Evolutionary conservation across 1,140 invertebrate genomes (phyloP), one percentile per base, ranked within the genome.

Genomic region (Drosophila subobscura): DNA sequence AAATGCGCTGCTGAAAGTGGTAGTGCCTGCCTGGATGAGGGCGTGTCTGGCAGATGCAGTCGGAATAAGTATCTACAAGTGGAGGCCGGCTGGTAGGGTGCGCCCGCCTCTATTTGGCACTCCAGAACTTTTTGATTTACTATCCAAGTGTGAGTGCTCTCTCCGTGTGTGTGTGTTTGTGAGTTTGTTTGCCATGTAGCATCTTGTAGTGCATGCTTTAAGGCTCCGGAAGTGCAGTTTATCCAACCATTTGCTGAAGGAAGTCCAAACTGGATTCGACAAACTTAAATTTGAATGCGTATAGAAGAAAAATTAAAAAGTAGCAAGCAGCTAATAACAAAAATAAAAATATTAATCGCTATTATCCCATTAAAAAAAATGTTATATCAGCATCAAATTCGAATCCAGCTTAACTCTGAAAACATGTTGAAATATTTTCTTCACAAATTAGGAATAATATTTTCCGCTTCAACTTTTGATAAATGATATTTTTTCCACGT

Each of bases 41-140:
- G 49, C 66, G 55, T 47, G 63, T 68, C 63, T 45, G 33, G 54
- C 72, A 59, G 59, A 53, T 57, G 61, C 77, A 63, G 81, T 66
- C 70, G 72, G 42, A 75, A 57, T 75, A 85, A 81, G 66, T 88
- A 74, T 88, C 68, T 77, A 74, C 64, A 88, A 81, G 83, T 81
- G 58, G 29, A 52, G 59, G 53, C 45, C 46, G 58, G 56, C 50
- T 16, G 20, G 57, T 12, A 52, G 57, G 47, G 25, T 8, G 14
- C 50, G 29, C 66, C 55, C 70, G 72, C 61, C 73, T 66, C 78
- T 67, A 88, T 88, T 77, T 77, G 54, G 78, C 83, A 81, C 77
- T 81, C 59, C 58, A 77, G 58, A 85, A 88, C 68, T 81, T 81
- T 85, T 66, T 88, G 81, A 85, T 85, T 85, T 88, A 85, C 83